phyloP scores from a whole-genome alignment of 2,113 vertebrate species.

The Eurypyga helias region DNA sequence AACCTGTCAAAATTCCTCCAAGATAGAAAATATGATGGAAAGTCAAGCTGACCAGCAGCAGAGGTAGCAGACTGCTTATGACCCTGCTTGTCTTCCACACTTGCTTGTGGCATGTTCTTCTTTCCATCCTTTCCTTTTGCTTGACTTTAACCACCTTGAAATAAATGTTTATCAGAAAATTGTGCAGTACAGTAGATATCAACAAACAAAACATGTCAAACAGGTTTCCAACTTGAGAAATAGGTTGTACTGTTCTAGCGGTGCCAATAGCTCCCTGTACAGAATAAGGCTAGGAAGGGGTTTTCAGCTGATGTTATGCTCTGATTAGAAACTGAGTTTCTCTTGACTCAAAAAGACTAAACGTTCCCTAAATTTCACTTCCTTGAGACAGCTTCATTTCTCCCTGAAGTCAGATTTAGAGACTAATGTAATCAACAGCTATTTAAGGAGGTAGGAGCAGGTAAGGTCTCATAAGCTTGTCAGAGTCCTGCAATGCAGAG shows the following conservation, averaged over 20 bases:
- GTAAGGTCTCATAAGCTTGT: neutral
- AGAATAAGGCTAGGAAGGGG: neutral
- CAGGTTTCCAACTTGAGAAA: neutral
- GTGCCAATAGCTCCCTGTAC: neutral
- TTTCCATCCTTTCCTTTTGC: neutral
- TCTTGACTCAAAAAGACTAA: neutral
- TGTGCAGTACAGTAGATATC: neutral
- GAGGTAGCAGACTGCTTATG: neutral
- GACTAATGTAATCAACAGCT: neutral
- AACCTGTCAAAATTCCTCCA: conserved; percentile 67
- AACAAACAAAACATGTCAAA: neutral
- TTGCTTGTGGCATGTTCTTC: rapidly evolving
- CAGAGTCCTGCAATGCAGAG: neutral
- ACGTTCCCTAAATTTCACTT: neutral
- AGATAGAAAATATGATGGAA: conserved; percentile 45
- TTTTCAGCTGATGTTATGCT: neutral
- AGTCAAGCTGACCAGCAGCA: conserved; percentile 53
- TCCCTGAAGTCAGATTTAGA: neutral
- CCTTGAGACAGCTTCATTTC: neutral
- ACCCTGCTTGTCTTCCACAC: neutral
- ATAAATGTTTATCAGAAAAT: neutral
- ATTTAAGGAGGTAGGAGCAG: neutral
- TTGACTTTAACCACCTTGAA: neutral
- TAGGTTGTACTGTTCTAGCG: neutral
- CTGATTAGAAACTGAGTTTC: neutral